Base-by-base conservation (phyloP, 1,140 invertebrate genomes). In the Papilio machaon region DNA sequence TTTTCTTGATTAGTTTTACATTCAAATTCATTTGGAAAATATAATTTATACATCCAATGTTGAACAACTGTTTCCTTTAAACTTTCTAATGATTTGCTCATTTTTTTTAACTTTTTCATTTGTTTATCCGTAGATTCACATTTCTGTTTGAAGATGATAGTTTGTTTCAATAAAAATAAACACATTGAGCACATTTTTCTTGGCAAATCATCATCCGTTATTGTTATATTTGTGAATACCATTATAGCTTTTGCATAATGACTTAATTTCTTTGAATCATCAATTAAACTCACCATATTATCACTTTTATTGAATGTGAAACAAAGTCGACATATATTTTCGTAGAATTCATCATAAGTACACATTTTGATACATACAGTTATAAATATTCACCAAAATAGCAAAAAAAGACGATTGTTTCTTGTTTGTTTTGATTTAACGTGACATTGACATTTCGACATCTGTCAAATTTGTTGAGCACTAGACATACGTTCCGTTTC, bases 321-420 rank as follows among this genome's bases (percentile, higher is more conserved):
- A 84, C 93, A 94, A 19, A 93, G 58, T 13, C 93, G 84, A 76
- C 93, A 94, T 67, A 92, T 88, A 15, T 82, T 83, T 82, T 91
- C 86, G 58, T 86, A 91, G 0, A 89, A 78, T 60, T 89, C 80
- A 43, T 88, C 83, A 52, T 89, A 90, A 52, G 54, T 76, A 67
- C 85, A 67, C 77, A 79, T 79, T 79, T 74, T 74, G 38, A 19
- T 15, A 8, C 43, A 19, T 19, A 23, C 2, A 46, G n/a, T 46
- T 73, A 46, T 11, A 46, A 43, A 19, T 19, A 23, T 46, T 10
- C 8, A 58, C 17, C 54, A 58, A 58, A 58, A 19, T 19, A 58
- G n/a, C 8, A 35, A 70, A 70, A 35, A 70, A 67, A 30, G 13
- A 9, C 23, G 10, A 30, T 64, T 10, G 23, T 30, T 11, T 35